A percentile compares a stretch with the other conserved stretches of the same genome.
phyloP scores from a whole-genome alignment of 2,797 vertebrate genomes.

The Gymnodraco acuticeps region DNA sequence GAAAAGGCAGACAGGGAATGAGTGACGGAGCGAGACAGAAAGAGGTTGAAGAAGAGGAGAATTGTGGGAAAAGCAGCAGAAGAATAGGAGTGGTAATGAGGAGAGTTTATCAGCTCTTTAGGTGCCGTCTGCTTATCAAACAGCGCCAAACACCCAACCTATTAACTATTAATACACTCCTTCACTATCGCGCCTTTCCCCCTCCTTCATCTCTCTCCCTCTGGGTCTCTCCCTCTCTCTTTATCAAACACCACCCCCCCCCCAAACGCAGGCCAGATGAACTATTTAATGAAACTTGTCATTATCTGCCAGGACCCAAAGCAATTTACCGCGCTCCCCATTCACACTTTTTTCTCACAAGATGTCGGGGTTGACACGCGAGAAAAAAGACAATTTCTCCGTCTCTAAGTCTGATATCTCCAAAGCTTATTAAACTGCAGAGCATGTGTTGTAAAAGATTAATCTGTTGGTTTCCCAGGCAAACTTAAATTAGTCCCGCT shows the following conservation, averaged over 20 bases:
- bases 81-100: constrained; percentile 77
- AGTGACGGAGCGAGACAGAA: constrained; percentile 60
- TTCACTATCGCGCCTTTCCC: constrained; percentile 64
- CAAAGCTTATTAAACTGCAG: constrained; percentile 78
- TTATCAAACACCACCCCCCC: constrained; percentile 72
- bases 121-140: constrained; percentile 81
- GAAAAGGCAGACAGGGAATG: constrained; percentile 30
- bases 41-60: constrained; percentile 49
- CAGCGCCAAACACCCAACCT: constrained; percentile 71
- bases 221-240: constrained; percentile 56
- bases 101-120: constrained; percentile 80
- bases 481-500: constrained; percentile 76
- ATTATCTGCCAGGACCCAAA: constrained; percentile 77
- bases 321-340: constrained; percentile 69
- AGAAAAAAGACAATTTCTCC: constrained; percentile 52
- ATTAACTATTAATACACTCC: constrained; percentile 81
- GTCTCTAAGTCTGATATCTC: constrained; percentile 77
- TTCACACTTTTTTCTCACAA: constrained; percentile 80
- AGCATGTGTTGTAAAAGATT: constrained; percentile 84
- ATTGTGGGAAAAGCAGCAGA: constrained; percentile 77
- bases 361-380: constrained; percentile 61
- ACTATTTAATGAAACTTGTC: constrained; percentile 82
- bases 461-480: constrained; percentile 82
- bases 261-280: constrained; percentile 73
- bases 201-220: constrained; percentile 51